A percentile compares a stretch with the other conserved stretches of the same genome.
These are phyloP conservation scores for Lepisosteus oculatus DNA, from an alignment of 2,113 vertebrate genomes.

Conservation along the genomic window DNA sequence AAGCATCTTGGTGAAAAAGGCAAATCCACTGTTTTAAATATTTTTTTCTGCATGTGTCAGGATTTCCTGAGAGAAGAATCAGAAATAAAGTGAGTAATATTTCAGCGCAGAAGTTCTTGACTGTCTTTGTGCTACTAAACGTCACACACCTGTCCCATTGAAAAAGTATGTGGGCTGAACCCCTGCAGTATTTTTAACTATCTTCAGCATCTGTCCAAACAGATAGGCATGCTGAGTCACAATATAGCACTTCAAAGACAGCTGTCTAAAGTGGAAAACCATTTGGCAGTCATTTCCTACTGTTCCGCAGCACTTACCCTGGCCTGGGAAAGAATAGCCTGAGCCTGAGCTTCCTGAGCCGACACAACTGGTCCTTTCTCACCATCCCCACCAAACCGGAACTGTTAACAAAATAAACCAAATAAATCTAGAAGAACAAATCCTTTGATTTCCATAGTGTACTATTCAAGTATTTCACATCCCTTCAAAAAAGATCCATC, in stretches of 20 bases:
- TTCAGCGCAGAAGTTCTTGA: too few relatives aligned
- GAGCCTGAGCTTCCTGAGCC: constrained; percentile 93
- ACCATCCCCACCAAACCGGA: constrained; percentile 88
- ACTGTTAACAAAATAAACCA: constrained; percentile 59
- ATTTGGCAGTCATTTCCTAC: constrained; percentile 3
- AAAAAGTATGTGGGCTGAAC: constrained; percentile 31
- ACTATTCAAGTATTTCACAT: neutral
- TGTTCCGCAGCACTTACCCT: constrained; percentile 71
- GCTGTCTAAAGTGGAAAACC: constrained; percentile 29
- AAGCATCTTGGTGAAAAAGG: too few relatives aligned
- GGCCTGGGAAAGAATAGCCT: constrained; percentile 96
- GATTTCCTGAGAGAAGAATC: too few relatives aligned
- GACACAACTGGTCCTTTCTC: constrained; percentile 91
- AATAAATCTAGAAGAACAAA: too few relatives aligned
- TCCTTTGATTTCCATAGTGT: too few relatives aligned
- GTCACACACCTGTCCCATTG: constrained; percentile 53
- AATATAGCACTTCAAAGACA: constrained; percentile 19
- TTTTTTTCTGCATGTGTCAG: too few relatives aligned
- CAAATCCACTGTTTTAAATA: too few relatives aligned
- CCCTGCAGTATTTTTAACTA: constrained; percentile 58
- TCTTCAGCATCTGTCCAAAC: constrained; percentile 50
- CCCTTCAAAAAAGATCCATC: too few relatives aligned
- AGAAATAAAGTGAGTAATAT: too few relatives aligned
- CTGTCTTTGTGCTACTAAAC: neutral
- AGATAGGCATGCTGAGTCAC: constrained; percentile 33